Percentiles rank a stretch among this genome's conserved stretches.
Evolutionary conservation across 2,797 vertebrate genomes (phyloP).

Genomic region (Syngnathus acus): DNA sequence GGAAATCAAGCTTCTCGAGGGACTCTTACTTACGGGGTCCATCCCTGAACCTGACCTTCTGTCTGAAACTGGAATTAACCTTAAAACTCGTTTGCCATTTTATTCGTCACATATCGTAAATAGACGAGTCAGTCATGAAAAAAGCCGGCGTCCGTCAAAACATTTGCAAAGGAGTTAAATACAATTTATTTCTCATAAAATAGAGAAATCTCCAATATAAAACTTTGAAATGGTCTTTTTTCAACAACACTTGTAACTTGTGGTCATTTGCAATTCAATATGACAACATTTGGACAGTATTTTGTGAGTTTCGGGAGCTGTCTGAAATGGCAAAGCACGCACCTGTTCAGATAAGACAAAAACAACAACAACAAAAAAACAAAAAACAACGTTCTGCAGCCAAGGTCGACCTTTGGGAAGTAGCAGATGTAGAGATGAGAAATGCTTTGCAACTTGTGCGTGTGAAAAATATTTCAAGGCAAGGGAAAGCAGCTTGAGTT

Average conservation of each 20-base stretch:
- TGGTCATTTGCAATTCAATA: background rate
- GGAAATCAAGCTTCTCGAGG: conserved; percentile 4
- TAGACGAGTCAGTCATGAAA: background rate
- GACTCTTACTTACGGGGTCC: background rate
- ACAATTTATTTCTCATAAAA: background rate
- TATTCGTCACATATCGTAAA: background rate
- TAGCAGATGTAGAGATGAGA: background rate
- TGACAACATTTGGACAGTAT: background rate
- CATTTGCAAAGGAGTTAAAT: background rate
- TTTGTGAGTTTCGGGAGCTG: background rate
- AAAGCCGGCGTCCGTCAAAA: conserved; percentile 12
- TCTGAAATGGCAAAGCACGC: background rate
- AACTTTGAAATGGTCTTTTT: background rate
- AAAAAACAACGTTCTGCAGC: background rate
- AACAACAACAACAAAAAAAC: background rate
- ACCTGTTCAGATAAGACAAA: background rate
- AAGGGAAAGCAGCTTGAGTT: no score
- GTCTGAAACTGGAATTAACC: background rate
- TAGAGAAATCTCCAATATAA: background rate
- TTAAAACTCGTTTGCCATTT: background rate
- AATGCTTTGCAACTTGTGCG: background rate
- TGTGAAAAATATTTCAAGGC: background rate
- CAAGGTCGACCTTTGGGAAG: background rate
- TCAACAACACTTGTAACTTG: background rate
- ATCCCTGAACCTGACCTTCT: background rate